phyloP scores from a whole-genome alignment of 2,888 invertebrate species.

The Lycocerus yunnanus region DNA sequence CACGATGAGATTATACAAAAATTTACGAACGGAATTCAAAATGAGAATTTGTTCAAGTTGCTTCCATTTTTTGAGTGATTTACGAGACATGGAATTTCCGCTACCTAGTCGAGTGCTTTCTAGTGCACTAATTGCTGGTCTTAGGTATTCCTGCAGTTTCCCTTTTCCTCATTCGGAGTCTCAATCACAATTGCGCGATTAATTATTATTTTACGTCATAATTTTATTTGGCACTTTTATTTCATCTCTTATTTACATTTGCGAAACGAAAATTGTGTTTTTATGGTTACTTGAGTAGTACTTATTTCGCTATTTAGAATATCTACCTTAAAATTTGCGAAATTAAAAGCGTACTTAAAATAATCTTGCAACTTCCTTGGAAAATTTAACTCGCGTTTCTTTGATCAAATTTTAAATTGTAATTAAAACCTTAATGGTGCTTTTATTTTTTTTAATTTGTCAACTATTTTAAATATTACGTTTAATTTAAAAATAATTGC shows the following conservation, averaged over 20 bases:
- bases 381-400: background rate
- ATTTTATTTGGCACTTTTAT: background rate
- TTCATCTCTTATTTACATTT: background rate
- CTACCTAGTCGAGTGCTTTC: background rate
- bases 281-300: background rate
- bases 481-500: background rate
- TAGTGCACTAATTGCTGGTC: conserved; percentile 8
- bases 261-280: background rate
- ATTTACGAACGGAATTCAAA: conserved; percentile 15
- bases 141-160: background rate
- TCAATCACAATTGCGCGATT: background rate
- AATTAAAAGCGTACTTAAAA: background rate
- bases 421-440: background rate
- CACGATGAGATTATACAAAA: conserved; percentile 10
- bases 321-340: background rate
- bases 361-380: background rate
- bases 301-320: background rate
- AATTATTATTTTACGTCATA: background rate
- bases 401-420: background rate
- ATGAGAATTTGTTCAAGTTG: conserved; percentile 20
- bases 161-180: background rate
- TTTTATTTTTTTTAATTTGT: background rate
- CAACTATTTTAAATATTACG: background rate
- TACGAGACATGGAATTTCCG: conserved; percentile 19
- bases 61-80: conserved; percentile 24